phyloP scores from a whole-genome alignment of 2,113 vertebrate species.

The Saiga tatarica region DNA sequence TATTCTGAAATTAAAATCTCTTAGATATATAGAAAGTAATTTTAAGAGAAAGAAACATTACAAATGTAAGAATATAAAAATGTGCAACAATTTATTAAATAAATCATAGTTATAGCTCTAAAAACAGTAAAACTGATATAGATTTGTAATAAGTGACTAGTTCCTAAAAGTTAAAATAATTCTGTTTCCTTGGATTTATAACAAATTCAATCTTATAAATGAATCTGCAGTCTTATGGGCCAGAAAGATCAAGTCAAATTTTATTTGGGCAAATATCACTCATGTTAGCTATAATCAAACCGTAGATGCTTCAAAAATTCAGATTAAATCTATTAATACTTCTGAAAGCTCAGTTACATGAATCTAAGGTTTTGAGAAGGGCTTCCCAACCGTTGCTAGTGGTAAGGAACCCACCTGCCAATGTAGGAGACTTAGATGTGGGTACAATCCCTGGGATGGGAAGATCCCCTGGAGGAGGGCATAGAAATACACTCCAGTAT shows the following conservation, averaged over 20 bases:
- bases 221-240: background rate
- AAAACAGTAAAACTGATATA: background rate
- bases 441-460: background rate
- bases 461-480: background rate
- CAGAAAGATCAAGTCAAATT: background rate
- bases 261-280: background rate
- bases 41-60: background rate
- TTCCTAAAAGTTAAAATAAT: background rate
- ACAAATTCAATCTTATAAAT: background rate
- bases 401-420: background rate
- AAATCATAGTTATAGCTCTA: background rate
- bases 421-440: background rate
- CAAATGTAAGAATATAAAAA: background rate
- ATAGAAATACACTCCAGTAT: background rate
- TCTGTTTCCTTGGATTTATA: background rate
- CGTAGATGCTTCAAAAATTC: background rate
- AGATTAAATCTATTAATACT: background rate
- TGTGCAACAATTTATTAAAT: background rate
- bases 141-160: background rate
- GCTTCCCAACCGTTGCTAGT: background rate
- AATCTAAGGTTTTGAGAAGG: background rate
- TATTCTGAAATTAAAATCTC: background rate
- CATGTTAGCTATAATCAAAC: background rate
- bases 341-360: background rate
- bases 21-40: background rate